phyloP scores from a whole-genome alignment of 2,797 vertebrate species.

The Karalla daura region DNA sequence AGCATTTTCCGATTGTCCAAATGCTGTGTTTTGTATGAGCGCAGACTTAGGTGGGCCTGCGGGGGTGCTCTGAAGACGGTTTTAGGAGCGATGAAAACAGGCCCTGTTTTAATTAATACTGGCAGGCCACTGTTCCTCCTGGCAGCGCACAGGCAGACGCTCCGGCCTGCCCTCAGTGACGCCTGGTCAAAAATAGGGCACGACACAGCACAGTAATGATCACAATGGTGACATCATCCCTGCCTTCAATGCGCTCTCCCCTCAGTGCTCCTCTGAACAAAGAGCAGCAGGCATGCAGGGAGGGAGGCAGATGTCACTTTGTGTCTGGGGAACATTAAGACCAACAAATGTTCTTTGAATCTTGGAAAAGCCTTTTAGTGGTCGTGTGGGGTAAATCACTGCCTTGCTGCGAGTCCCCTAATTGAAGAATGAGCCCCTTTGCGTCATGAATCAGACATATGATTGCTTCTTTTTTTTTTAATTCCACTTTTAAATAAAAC shows the following conservation, averaged over 20 bases:
- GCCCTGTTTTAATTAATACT: conserved; percentile 83
- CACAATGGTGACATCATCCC: conserved; percentile 84
- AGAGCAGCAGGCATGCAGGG: conserved; percentile 80
- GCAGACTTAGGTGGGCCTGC: conserved; percentile 47
- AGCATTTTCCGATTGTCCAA: neutral
- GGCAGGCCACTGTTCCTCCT: conserved; percentile 82
- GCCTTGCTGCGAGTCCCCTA: conserved; percentile 38
- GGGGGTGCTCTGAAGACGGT: conserved; percentile 71
- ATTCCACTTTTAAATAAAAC: conserved; percentile 10
- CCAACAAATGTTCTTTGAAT: conserved; percentile 77
- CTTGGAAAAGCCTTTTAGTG: conserved; percentile 56
- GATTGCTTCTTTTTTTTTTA: neutral
- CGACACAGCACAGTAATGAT: conserved; percentile 78
- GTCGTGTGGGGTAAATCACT: conserved; percentile 30
- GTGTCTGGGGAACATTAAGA: conserved; percentile 82
- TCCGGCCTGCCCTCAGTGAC: conserved; percentile 78
- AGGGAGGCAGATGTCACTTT: conserved; percentile 83
- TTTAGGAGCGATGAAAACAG: conserved; percentile 72
- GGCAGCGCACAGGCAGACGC: conserved; percentile 78
- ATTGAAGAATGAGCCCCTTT: conserved; percentile 20
- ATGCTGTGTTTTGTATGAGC: conserved; percentile 44
- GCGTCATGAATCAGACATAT: neutral
- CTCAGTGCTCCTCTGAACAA: conserved; percentile 77
- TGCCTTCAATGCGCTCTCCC: conserved; percentile 78
- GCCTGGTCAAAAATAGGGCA: conserved; percentile 87